phyloP scores from a whole-genome alignment of 2,113 vertebrate species.

The Cheilinus undulatus region DNA sequence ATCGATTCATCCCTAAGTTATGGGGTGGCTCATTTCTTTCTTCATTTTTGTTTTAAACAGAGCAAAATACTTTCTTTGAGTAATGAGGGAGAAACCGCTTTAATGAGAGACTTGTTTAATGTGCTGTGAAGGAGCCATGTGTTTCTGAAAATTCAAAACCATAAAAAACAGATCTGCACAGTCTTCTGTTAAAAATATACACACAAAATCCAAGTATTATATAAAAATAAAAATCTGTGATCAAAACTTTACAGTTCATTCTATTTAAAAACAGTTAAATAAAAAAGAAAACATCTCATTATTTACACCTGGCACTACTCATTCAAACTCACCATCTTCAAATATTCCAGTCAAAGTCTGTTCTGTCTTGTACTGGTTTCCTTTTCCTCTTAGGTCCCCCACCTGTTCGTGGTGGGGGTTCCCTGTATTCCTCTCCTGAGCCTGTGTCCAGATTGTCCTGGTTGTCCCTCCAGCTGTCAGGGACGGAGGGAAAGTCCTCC shows the following conservation, averaged over 20 bases:
- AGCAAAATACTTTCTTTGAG: not conserved
- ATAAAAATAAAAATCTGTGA: slow-evolving; percentile 86
- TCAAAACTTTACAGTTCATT: slow-evolving; percentile 67
- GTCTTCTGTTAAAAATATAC: slow-evolving; percentile 53
- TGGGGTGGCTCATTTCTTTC: not conserved
- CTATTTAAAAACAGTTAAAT: slow-evolving; percentile 75
- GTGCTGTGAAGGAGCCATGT: slow-evolving; percentile 19
- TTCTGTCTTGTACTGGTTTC: slow-evolving; percentile 74
- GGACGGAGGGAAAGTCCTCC: slow-evolving; percentile 86
- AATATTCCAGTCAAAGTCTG: slow-evolving; percentile 66
- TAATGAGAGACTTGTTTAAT: slow-evolving; percentile 58
- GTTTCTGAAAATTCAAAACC: slow-evolving; percentile 29
- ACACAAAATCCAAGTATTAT: slow-evolving; percentile 65
- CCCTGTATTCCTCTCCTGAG: slow-evolving; percentile 91
- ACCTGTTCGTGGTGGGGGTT: slow-evolving; percentile 66
- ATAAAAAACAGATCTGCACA: slow-evolving; percentile 34
- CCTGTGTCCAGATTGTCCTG: slow-evolving; percentile 88
- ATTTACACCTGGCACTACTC: slow-evolving; percentile 68
- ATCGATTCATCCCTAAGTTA: not conserved
- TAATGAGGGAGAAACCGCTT: not conserved
- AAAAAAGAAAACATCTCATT: slow-evolving; percentile 63
- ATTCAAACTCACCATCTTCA: slow-evolving; percentile 37
- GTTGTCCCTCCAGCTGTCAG: slow-evolving; percentile 88
- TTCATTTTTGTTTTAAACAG: not conserved
- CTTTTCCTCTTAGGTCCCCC: slow-evolving; percentile 77